Evolutionary conservation across 2,113 vertebrate species (phyloP).

Genomic region (Glaucomys volans): DNA sequence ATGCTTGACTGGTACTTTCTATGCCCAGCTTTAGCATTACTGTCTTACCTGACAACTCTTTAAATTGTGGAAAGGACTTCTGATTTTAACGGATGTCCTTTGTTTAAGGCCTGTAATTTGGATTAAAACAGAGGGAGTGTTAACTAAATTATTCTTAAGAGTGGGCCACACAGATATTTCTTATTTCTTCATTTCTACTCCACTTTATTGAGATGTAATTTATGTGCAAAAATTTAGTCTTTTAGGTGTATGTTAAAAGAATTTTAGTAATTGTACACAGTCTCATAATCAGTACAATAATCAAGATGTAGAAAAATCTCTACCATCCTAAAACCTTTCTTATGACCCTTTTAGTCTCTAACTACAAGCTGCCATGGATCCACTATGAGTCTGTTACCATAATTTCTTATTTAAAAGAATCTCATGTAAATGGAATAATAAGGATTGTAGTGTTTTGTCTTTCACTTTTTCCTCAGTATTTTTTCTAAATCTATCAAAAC

Average conservation of each 20-base stretch:
- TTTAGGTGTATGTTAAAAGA: not conserved
- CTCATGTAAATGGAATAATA: not conserved
- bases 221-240: not conserved
- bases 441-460: not conserved
- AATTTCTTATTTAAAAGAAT: not conserved
- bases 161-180: not conserved
- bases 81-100: not conserved
- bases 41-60: not conserved
- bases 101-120: not conserved
- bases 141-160: not conserved
- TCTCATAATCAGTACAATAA: not conserved
- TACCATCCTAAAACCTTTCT: not conserved
- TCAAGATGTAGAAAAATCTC: not conserved
- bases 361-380: not conserved
- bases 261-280: not conserved
- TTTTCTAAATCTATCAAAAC: not conserved
- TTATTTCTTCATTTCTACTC: not conserved
- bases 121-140: not conserved
- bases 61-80: not conserved
- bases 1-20: not conserved
- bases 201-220: not conserved
- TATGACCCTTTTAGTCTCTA: not conserved
- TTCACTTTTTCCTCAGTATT: not conserved
- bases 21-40: not conserved
- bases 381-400: not conserved